Conservation (phyloP, 2,888 invertebrate species). For the Cryptophagus acutangulus region DNA sequence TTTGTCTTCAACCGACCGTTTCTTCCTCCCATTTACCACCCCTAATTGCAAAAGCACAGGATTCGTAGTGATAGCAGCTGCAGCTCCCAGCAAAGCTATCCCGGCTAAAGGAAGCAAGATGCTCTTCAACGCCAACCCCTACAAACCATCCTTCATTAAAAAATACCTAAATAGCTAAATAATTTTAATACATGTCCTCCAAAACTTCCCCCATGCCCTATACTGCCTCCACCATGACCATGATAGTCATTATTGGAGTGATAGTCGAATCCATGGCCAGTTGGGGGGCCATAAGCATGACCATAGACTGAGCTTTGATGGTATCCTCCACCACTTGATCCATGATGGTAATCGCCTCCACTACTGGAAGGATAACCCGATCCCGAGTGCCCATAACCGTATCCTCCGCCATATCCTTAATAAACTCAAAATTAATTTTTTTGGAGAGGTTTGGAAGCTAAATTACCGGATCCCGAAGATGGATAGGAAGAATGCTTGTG, state of each 20-base stretch:
- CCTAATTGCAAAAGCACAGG: slow-evolving; percentile 75
- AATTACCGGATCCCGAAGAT: slow-evolving; percentile 10
- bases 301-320: slow-evolving; percentile 8
- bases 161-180: not conserved
- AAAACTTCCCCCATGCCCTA: slow-evolving; percentile 12
- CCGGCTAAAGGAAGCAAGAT: slow-evolving; percentile 71
- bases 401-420: slow-evolving; percentile 9
- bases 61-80: slow-evolving; percentile 74
- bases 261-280: slow-evolving; percentile 9
- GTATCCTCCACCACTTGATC: slow-evolving; percentile 5
- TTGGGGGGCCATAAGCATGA: slow-evolving; percentile 9
- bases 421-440: no score
- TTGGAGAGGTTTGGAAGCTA: no score
- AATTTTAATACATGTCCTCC: not conserved
- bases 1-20: slow-evolving; percentile 30
- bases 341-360: slow-evolving; percentile 5
- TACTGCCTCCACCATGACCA: slow-evolving; percentile 20
- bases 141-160: slow-evolving; percentile 26
- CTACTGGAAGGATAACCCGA: not conserved
- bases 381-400: slow-evolving; percentile 5
- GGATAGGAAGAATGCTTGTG: slow-evolving; percentile 8
- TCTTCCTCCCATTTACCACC: slow-evolving; percentile 61
- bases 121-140: slow-evolving; percentile 59
- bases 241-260: no score
- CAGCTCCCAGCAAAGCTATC: slow-evolving; percentile 69